Percentiles rank a stretch among this genome's conserved stretches.
Conservation (phyloP, 2,797 vertebrate genomes). For the Pipistrellus pipistrellus region DNA sequence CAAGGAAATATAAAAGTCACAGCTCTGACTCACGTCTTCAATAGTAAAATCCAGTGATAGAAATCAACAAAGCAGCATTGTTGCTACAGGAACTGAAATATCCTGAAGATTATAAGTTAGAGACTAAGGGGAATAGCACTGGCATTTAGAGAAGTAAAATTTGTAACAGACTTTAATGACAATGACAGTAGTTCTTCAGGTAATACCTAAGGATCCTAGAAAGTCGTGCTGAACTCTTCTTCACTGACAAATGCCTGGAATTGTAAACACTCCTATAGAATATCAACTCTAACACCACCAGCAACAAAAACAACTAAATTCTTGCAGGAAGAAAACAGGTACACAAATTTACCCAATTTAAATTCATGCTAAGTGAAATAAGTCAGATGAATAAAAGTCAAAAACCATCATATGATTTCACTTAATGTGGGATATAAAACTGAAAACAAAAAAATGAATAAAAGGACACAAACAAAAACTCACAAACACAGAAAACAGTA, state of each 20-base stretch:
- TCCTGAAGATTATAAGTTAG: neutral
- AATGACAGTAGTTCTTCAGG: neutral
- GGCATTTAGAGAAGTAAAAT: slow-evolving; percentile 35
- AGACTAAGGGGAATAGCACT: neutral
- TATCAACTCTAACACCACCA: neutral
- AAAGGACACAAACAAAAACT: neutral
- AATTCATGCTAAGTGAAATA: neutral
- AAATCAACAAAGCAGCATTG: neutral
- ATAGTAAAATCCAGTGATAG: neutral
- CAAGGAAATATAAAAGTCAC: neutral
- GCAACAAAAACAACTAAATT: neutral
- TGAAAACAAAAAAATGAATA: neutral
- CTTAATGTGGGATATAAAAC: neutral
- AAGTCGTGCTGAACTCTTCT: neutral
- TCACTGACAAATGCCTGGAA: neutral
- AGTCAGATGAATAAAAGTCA: neutral
- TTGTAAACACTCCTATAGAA: neutral
- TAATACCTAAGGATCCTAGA: neutral
- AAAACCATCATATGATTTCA: neutral
- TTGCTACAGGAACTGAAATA: neutral
- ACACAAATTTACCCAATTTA: neutral
- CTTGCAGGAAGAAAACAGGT: neutral
- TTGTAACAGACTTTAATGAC: slow-evolving; percentile 2
- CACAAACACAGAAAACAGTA: neutral
- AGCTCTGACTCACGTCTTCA: neutral